Evolutionary conservation across 2,888 invertebrate species (phyloP).

Genomic region (Conomelus anceps): DNA sequence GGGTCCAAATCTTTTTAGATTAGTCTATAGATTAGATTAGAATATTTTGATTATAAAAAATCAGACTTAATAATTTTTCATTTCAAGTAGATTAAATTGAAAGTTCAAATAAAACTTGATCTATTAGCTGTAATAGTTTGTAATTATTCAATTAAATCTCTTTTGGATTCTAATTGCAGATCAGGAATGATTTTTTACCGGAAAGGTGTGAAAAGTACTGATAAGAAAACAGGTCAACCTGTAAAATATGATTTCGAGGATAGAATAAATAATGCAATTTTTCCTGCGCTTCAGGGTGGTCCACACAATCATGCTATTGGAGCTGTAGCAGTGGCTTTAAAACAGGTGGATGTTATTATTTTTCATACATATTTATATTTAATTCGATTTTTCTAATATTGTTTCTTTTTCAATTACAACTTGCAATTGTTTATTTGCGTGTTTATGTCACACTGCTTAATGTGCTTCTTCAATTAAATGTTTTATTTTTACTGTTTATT

Average conservation of each 20-base stretch:
- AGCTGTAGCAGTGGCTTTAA: constrained; percentile 88
- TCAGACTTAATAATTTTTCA: no score
- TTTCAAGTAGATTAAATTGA: not conserved
- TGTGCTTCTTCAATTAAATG: no score
- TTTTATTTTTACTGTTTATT: no score
- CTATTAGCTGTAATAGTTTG: not conserved
- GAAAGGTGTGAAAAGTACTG: constrained; percentile 74
- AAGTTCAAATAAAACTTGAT: not conserved
- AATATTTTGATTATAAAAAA: no score
- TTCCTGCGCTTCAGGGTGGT: constrained; percentile 92
- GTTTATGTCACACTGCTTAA: no score
- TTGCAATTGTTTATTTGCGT: no score
- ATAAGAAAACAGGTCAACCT: constrained; percentile 69
- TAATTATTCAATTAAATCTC: not conserved
- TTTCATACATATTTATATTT: no score
- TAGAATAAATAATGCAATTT: constrained; percentile 81
- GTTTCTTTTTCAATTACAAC: no score
- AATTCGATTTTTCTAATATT: no score
- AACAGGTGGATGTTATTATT: constrained; percentile 67
- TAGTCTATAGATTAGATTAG: no score
- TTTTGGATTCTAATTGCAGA: constrained; percentile 38
- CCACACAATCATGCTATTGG: constrained; percentile 97
- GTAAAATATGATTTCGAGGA: constrained; percentile 79
- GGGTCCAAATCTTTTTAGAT: no score
- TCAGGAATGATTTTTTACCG: constrained; percentile 91